Conservation (phyloP, 2,113 vertebrate genomes). For the Chunga burmeisteri region DNA sequence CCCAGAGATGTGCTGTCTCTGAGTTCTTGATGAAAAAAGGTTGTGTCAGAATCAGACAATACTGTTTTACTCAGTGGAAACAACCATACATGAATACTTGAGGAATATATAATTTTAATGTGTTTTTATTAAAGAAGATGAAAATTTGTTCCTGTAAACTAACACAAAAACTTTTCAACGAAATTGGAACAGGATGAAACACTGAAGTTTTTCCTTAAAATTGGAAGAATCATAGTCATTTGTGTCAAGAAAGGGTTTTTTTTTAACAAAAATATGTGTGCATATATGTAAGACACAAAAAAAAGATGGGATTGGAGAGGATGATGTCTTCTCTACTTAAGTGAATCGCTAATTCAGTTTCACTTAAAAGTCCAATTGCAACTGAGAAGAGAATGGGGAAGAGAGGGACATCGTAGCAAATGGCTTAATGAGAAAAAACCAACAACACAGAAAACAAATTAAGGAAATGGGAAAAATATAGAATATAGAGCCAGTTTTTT, state of each 20-base stretch:
- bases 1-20: background rate
- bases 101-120: background rate
- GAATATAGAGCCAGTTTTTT: background rate
- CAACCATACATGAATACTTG: background rate
- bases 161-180: background rate
- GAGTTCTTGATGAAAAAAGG: background rate
- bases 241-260: background rate
- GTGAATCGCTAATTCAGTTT: background rate
- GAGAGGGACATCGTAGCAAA: rapidly evolving
- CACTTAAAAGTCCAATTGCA: background rate
- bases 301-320: background rate
- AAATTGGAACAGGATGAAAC: background rate
- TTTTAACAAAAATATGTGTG: background rate
- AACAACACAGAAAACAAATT: background rate
- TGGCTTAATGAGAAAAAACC: background rate
- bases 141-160: background rate
- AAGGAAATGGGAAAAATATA: background rate
- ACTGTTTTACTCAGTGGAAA: background rate
- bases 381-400: background rate
- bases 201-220: background rate
- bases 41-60: background rate
- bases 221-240: background rate
- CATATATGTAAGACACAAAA: background rate
- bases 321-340: background rate
- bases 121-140: background rate